A percentile compares a stretch with the other conserved stretches of the same genome.
These are phyloP conservation scores for Andrena marginata DNA, from an alignment of 2,888 invertebrate genomes.

Conservation along the genomic window DNA sequence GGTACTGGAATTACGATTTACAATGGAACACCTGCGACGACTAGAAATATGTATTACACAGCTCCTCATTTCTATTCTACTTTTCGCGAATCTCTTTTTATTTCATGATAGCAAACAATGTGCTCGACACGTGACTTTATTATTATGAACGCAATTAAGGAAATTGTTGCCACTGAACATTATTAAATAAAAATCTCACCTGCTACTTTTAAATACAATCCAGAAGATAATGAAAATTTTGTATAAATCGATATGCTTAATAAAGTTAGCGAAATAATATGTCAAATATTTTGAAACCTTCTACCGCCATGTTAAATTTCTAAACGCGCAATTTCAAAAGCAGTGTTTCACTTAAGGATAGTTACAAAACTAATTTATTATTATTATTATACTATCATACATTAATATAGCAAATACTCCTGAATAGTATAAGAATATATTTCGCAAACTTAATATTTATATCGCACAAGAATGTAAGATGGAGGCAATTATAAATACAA, in stretches of 20 bases:
- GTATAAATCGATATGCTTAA: not conserved
- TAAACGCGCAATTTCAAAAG: conserved; percentile 52
- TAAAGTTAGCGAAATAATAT: not conserved
- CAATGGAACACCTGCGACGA: conserved; percentile 64
- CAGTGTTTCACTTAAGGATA: not conserved
- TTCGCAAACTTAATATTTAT: not conserved
- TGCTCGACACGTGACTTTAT: conserved; percentile 45
- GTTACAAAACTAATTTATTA: not conserved
- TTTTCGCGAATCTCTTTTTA: not conserved
- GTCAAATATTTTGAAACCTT: conserved; percentile 19
- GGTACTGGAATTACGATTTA: not conserved
- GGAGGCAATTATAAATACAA: not conserved
- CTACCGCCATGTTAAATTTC: conserved; percentile 34
- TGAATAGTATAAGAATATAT: not conserved
- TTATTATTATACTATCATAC: not conserved
- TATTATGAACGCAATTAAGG: not conserved
- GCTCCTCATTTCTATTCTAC: conserved; percentile 62
- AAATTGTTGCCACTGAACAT: not conserved
- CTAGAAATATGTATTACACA: conserved; percentile 69
- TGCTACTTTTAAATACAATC: not conserved
- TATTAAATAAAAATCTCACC: conserved; percentile 48
- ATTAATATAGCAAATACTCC: not conserved
- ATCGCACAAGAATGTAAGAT: not conserved
- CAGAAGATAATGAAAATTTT: not conserved
- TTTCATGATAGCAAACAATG: not conserved